These are phyloP conservation scores for Caenorhabditis briggsae DNA, from an alignment of 1,140 invertebrate species.

Conservation along the genomic window DNA sequence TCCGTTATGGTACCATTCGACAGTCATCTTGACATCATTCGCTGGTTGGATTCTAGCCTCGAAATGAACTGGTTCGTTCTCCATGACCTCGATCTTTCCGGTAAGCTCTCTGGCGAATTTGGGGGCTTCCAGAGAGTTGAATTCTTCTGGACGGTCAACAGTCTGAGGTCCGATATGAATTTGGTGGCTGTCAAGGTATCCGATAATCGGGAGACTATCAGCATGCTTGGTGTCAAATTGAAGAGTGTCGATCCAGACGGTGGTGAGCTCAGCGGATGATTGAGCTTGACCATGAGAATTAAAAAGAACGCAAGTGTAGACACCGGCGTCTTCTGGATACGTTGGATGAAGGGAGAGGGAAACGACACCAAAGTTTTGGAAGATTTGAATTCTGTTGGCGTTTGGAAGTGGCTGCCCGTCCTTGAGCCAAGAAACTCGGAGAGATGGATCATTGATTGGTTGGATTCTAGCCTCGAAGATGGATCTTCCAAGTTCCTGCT, in stretches of 20 bases:
- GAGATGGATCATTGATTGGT: constrained; percentile 77
- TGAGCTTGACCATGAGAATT: constrained; percentile 87
- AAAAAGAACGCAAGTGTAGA: constrained; percentile 89
- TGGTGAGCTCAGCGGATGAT: constrained; percentile 71
- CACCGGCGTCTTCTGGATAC: constrained; percentile 90
- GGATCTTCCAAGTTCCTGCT: constrained; percentile 75
- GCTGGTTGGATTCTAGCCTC: constrained; percentile 80
- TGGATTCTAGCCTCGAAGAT: constrained; percentile 83
- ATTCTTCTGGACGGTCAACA: constrained; percentile 73
- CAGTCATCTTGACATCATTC: constrained; percentile 81
- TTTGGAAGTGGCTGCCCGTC: constrained; percentile 83
- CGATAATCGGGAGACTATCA: constrained; percentile 71
- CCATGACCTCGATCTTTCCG: constrained; percentile 74
- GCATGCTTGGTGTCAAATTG: constrained; percentile 71
- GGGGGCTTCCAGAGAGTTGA: constrained; percentile 73
- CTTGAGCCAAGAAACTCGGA: constrained; percentile 88
- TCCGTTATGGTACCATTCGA: constrained; percentile 80
- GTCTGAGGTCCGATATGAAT: constrained; percentile 75
- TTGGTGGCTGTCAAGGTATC: constrained; percentile 71
- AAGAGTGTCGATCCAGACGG: constrained; percentile 65
- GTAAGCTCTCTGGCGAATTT: constrained; percentile 68
- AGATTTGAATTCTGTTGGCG: constrained; percentile 69
- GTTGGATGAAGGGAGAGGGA: constrained; percentile 91
- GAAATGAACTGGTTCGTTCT: constrained; percentile 80
- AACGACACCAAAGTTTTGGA: constrained; percentile 92